phyloP scores from a whole-genome alignment of 1,140 invertebrate species.

The Lepeophtheirus salmonis region DNA sequence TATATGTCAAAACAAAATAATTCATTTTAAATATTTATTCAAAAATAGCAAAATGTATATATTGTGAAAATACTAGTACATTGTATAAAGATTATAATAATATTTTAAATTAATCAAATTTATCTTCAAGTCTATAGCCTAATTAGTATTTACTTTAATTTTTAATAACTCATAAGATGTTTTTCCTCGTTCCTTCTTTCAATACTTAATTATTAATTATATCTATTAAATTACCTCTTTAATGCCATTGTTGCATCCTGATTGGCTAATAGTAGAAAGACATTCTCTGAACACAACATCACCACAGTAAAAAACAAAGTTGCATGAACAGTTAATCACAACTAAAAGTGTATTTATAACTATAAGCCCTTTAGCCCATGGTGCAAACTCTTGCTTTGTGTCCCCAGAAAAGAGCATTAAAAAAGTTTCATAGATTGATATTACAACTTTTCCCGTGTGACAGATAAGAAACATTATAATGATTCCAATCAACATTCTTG shows the following conservation, averaged over 20 bases:
- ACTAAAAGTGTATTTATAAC: constrained; percentile 9
- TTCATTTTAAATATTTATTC: too few species aligned
- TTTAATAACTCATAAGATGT: too few species aligned
- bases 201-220: background rate
- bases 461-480: constrained; percentile 13
- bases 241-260: background rate
- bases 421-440: constrained; percentile 7
- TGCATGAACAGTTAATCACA: constrained; percentile 9
- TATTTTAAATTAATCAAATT: too few species aligned
- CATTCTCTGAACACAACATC: constrained; percentile 14
- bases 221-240: background rate
- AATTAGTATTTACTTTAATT: too few species aligned
- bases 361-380: constrained; percentile 10
- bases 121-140: too few species aligned
- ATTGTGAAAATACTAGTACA: too few species aligned
- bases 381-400: background rate
- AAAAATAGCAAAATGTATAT: too few species aligned
- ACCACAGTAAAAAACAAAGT: constrained; percentile 11
- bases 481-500: constrained; percentile 13
- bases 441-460: constrained; percentile 14
- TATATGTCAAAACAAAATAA: too few species aligned
- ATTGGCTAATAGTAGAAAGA: background rate
- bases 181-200: too few species aligned
- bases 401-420: background rate
- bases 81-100: too few species aligned